These are phyloP conservation scores for Hedya salicella DNA, from an alignment of 2,888 invertebrate species.

Conservation along the genomic window DNA sequence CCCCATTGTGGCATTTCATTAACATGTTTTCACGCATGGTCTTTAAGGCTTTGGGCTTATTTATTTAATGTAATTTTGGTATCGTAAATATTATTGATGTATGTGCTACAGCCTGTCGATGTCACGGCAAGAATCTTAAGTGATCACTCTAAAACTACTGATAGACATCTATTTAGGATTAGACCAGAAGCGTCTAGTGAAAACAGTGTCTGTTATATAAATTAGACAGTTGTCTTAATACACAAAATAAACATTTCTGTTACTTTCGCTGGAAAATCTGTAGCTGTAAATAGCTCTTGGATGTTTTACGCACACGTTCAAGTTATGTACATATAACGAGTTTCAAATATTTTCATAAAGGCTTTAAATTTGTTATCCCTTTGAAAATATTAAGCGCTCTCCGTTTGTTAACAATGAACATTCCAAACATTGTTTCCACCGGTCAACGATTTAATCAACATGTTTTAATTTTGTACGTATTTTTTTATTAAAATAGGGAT, in stretches of 20 bases:
- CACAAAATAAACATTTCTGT: too few species aligned
- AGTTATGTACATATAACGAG: slow-evolving; percentile 8
- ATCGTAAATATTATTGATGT: too few species aligned
- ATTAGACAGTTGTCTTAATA: too few species aligned
- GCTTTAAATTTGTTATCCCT: slow-evolving; percentile 28
- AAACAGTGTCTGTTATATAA: too few species aligned
- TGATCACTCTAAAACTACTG: too few species aligned
- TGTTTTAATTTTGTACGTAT: slow-evolving; percentile 8
- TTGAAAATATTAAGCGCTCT: slow-evolving; percentile 21
- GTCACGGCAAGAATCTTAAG: too few species aligned
- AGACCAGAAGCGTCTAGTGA: too few species aligned
- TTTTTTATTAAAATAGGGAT: slow-evolving; percentile 1
- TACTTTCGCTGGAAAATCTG: background rate
- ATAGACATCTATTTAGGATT: too few species aligned
- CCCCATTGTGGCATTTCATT: background rate
- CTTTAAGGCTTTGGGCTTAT: too few species aligned
- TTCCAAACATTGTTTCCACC: slow-evolving; percentile 18
- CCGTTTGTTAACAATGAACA: slow-evolving; percentile 26
- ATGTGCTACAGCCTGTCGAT: too few species aligned
- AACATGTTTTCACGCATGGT: background rate
- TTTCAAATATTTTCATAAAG: slow-evolving; percentile 21
- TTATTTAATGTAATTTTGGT: too few species aligned
- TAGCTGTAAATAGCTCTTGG: background rate
- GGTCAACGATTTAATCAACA: slow-evolving; percentile 21
- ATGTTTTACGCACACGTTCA: background rate